Evolutionary conservation across 1,140 invertebrate genomes (phyloP), one percentile per base, ranked within the genome.

Genomic region (Heliothis subflexa): DNA sequence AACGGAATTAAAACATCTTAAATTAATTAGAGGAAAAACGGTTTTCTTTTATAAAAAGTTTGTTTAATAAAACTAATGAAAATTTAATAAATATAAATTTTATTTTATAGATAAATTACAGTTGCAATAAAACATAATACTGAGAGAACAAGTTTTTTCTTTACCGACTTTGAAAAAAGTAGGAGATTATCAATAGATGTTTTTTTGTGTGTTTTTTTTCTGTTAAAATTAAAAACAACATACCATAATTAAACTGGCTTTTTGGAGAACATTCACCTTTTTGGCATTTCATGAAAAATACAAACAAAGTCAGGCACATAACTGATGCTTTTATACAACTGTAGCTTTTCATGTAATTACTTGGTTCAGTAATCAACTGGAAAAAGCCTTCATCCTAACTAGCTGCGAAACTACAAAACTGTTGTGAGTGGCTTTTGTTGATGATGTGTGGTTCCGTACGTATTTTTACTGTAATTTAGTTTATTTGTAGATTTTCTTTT

Each of bases 351-450:
- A 52, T 49, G 28, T 70, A 70, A 68, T 70, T 52, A 68, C 64
- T 50, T 47, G 52, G 64, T 52, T 70, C 47, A 25, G 66, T 70
- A 52, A 50, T 70, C 66, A 50, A 13, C 33, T 50, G 66, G 18
- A 50, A 70, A 70, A 70, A 52, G 47, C 66, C 21, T 52, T 49
- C 66, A 12, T 52, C 4, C 47, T 70, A 70, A 70, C 66, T 70
- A 70, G 66, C 66, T 70, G 47, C 12, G 12, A 21, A 68, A 68
- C 45, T 25, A 49, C 13, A 18, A 64, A 64, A 18, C 61, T 45
- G 40, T 47, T 64, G 61, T 11, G 14, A 33, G 61, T 21, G n/a
- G 13, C 7, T 11, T 21, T 16, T 7, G 21, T 2, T 25, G 28
- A 1, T 45, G 11, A 28, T 2, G 45, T 14, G 47, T 50, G 64